Base-by-base conservation (phyloP, 1,140 invertebrate genomes). In the Drosophila parvula region DNA sequence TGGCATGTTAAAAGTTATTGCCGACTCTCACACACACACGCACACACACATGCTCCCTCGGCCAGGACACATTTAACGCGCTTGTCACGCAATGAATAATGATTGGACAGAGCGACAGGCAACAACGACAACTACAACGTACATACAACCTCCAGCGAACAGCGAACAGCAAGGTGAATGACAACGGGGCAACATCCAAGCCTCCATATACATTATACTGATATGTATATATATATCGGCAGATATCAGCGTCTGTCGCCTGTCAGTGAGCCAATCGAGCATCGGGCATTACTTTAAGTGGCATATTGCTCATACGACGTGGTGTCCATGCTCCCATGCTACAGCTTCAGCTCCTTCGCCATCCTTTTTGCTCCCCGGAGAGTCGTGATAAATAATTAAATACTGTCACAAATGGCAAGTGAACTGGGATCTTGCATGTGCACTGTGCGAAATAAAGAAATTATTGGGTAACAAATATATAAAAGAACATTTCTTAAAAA, bases 11-110 rank as follows among this genome's bases (percentile, higher is more conserved):
- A 77, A 79, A 83, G 68, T 78, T 86, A 86, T 86, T 86, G 83
- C 74, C 82, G 58, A 71, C 63, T 70, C 77, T 51, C 68, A 51
- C 58, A 50, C 59, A 65, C 63, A 10, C 28, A 28, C 27, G 28
- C 57, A 67, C 63, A 12, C 34, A 47, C 32, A 43, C 65, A 48
- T 30, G 45, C 38, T 41, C 16, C 58, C 36, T 55, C 12, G 36
- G 43, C 40, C 64, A 68, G 63, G 76, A 78, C 74, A 84, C 84
- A 84, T 84, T 89, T 89, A 78, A 83, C 68, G 84, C 74, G 85
- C 81, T 81, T 89, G 84, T 89, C 84, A 89, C 85, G 84, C 84
- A 84, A 90, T 89, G 85, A 89, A 89, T 89, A 89, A 89, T 89
- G 84, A 81, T 89, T 84, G 84, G 77, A 78, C 80, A 73, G 62